These are phyloP conservation scores for Caenorhabditis sp. DNA, from an alignment of 2,888 invertebrate genomes.

Conservation along the genomic window DNA sequence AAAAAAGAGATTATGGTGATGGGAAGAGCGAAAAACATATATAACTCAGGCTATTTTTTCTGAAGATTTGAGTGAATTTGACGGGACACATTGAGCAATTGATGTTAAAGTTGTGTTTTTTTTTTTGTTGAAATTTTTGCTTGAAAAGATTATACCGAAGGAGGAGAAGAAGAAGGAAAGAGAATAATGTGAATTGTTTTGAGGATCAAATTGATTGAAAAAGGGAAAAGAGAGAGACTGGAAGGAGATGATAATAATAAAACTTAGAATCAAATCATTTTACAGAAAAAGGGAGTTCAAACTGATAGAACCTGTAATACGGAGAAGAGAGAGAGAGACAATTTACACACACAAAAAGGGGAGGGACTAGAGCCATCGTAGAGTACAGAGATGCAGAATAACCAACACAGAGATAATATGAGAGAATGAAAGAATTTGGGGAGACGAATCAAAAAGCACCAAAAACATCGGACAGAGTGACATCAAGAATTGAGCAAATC, in stretches of 20 bases:
- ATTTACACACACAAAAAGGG: constrained; percentile 12
- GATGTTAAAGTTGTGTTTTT: constrained; percentile 41
- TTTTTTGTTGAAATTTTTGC: constrained; percentile 5
- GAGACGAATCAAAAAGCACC: constrained; percentile 7
- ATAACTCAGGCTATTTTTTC: constrained; percentile 2
- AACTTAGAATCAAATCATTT: constrained; percentile 21
- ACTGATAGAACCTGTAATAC: constrained; percentile 22
- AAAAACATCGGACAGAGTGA: not conserved
- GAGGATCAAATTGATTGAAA: constrained; percentile 24
- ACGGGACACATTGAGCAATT: constrained; percentile 40
- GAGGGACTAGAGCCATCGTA: too few relatives aligned
- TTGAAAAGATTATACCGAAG: not conserved
- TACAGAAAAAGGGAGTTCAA: constrained; percentile 12
- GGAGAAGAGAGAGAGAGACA: constrained; percentile 24
- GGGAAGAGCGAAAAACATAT: constrained; percentile 16
- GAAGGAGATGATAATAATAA: constrained; percentile 31
- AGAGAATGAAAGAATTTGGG: not conserved
- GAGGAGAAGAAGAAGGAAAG: not conserved
- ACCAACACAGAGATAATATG: constrained; percentile 6
- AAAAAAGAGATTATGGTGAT: constrained; percentile 18
- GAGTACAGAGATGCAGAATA: constrained; percentile 11
- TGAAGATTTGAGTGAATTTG: constrained; percentile 1
- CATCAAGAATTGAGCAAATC: constrained; percentile 4
- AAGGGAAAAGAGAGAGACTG: not conserved
- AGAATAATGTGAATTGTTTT: not conserved